These are phyloP conservation scores for Psilanteris sp. DNA, from an alignment of 1,140 invertebrate genomes.

Conservation along the genomic window DNA sequence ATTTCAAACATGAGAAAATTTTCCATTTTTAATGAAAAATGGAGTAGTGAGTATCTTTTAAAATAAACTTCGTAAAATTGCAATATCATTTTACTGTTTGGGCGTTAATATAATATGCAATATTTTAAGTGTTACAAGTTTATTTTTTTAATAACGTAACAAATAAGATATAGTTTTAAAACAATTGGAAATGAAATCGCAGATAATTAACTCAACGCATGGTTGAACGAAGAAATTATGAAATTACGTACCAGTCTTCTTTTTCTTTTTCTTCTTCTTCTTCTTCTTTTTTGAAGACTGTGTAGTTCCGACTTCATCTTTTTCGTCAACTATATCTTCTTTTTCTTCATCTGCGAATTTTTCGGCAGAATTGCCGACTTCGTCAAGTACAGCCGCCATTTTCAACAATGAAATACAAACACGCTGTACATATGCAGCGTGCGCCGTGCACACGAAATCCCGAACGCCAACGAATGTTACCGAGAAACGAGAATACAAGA, in stretches of 20 bases:
- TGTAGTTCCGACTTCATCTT: constrained; percentile 79
- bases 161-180: no score
- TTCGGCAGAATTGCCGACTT: constrained; percentile 78
- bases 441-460: neutral
- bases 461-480: neutral
- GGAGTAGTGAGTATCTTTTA: no score
- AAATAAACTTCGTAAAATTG: no score
- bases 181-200: no score
- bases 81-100: no score
- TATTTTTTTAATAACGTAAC: no score
- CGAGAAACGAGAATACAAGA: no score
- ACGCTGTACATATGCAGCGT: no score
- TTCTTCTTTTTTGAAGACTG: constrained; percentile 85
- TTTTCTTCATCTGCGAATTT: constrained; percentile 78
- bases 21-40: no score
- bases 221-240: neutral
- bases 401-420: constrained; percentile 62
- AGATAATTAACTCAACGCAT: neutral
- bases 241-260: constrained; percentile 82
- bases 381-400: constrained; percentile 81
- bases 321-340: constrained; percentile 78
- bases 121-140: no score
- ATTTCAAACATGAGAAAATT: no score
- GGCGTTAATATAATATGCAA: no score
- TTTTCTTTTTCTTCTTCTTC: constrained; percentile 86